Evolutionary conservation across 2,888 invertebrate species (phyloP), one percentile per base, ranked within the genome.

Genomic region (Apamea epomidion): DNA sequence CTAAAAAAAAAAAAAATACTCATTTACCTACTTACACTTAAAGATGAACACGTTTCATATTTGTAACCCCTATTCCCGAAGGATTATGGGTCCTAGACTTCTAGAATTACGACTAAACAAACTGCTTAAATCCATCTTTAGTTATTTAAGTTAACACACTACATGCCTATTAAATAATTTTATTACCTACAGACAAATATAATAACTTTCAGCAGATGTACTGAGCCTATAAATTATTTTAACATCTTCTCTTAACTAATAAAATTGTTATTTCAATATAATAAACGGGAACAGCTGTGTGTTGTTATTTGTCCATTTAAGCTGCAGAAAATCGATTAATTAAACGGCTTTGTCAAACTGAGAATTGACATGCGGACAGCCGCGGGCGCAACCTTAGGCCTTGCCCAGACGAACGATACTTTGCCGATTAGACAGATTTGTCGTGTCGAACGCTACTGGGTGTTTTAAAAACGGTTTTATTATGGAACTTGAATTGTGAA

Each of bases 251-350:
- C 71, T 60, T 69, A 76, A 74, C 64, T 78, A 88, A 88, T 86
- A 85, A 86, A 85, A 88, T 76, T 74, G 78, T 88, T 68, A 88
- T 86, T 81, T 86, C 74, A 82, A 78, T 76, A 85, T 81, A 62
- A 85, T 74, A 76, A 87, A 87, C 25, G 67, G 29, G 78, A 62
- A 73, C 82, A 86, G 86, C 85, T 86, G 86, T 87, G 76, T 75
- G 37, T 51, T 73, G 64, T 74, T 80, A 75, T 74, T 69, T 76
- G 84, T 70, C 69, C 64, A 62, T 73, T 87, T 85, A 77, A 73
- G 58, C 60, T 85, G 37, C 37, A 74, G 80, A 70, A 80, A 85
- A 85, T 69, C 84, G 80, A 84, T 84, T 85, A 74, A 87, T 84
- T 85, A 84, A 74, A 76, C 29, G 67, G 65, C 37, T 73, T 74